Conservation (phyloP, 2,113 vertebrate genomes). For the Sorex fumeus region DNA sequence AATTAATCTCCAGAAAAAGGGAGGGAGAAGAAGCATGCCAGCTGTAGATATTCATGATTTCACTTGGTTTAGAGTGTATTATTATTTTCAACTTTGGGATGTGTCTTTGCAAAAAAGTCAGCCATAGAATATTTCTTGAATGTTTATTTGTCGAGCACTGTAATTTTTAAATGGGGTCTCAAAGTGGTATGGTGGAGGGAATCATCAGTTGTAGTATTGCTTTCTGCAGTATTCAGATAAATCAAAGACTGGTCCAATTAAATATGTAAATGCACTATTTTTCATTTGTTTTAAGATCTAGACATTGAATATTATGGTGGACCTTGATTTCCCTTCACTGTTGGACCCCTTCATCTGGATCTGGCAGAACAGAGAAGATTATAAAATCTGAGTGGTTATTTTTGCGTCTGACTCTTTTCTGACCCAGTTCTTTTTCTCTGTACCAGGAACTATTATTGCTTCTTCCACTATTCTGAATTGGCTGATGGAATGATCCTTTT, state of each 20-base stretch:
- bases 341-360: background rate
- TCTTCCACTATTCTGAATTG: background rate
- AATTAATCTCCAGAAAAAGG: slow-evolving; percentile 76
- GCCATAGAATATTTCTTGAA: slow-evolving; percentile 29
- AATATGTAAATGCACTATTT: background rate
- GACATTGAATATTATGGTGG: background rate
- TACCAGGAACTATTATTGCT: background rate
- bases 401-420: slow-evolving; percentile 3
- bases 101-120: slow-evolving; percentile 39
- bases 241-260: background rate
- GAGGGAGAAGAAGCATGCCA: slow-evolving; percentile 63
- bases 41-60: slow-evolving; percentile 74
- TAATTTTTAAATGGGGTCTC: no score
- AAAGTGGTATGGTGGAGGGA: no score
- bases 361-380: accelerated
- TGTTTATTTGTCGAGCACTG: background rate
- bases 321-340: background rate
- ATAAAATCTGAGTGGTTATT: background rate
- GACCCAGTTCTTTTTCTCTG: background rate
- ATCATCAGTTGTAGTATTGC: background rate
- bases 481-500: background rate
- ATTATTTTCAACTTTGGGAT: slow-evolving; percentile 62
- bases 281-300: background rate
- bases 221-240: background rate
- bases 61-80: slow-evolving; percentile 58